Evolutionary conservation across 2,113 vertebrate genomes (phyloP), one percentile per base, ranked within the genome.

Genomic region (Elanus axillaris): DNA sequence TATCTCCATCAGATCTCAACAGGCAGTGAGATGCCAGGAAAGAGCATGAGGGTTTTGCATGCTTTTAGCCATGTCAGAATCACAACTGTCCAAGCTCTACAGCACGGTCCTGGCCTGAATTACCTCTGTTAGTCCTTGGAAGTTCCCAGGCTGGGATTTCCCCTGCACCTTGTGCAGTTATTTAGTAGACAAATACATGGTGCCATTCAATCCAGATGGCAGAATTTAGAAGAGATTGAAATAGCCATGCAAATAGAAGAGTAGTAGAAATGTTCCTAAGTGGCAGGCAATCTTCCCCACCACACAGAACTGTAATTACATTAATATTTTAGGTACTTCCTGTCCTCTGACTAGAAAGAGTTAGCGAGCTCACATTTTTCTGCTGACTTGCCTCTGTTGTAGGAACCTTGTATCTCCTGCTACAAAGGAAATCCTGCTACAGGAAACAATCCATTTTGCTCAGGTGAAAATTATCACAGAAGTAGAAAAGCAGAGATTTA

Each of bases 391-490:
- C n/a, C 45, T 82, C 56, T 90, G 88, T 56, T 59, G 40, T 76
- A 82, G 55, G 50, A 79, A n/a, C 31, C 17, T 88, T 69, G 16
- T 58, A 76, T 88, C 84, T 87, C 50, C 89, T 77, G 34, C 64
- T 84, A 79, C 56, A 90, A 82, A 88, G 31, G 34, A 88, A 88
- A 74, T 63, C 52, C 88, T 17, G 0, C 45, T 66, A 62, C 36
- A 87, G 77, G 74, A 96, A 95, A 73, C 85, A 96, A 94, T 45
- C 42, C 25, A 36, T 91, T 92, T 72, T 86, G 42, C 47, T 56
- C 58, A 88, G 42, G 91, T 95, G 69, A 96, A 93, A 91, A 94
- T 47, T 14, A 90, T 82, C 89, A 69, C 58, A 91, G 27, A 90
- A 87, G 55, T 34, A 88, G 77, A 50, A 91, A 93, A 85, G 76